A percentile compares a stretch with the other conserved stretches of the same genome.
Evolutionary conservation across 1,140 invertebrate genomes (phyloP).

Genomic region (Psilanteris sp.): DNA sequence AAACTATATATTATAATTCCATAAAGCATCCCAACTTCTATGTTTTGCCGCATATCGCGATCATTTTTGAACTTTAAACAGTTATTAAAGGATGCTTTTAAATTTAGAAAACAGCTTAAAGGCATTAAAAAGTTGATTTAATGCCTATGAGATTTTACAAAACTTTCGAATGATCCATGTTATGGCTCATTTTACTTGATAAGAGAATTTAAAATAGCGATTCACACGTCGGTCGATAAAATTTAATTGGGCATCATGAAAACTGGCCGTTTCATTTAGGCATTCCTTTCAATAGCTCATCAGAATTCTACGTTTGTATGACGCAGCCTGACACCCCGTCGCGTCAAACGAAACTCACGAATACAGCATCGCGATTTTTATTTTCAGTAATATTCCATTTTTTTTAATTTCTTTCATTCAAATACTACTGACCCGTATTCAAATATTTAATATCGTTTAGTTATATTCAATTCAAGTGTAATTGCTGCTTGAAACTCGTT

Average conservation of each 20-base stretch:
- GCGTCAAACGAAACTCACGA: slow-evolving; percentile 21
- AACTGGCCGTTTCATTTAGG: slow-evolving; percentile 50
- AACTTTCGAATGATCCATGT: slow-evolving; percentile 22
- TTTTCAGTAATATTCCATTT: slow-evolving; percentile 13
- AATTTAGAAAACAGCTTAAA: too few species aligned
- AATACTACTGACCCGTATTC: too few species aligned
- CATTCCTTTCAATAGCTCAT: slow-evolving; percentile 50
- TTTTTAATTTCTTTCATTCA: too few species aligned
- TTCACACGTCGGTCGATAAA: slow-evolving; percentile 56
- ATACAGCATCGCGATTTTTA: too few species aligned
- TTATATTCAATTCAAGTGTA: too few species aligned
- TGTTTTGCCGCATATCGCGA: too few species aligned
- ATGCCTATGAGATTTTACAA: slow-evolving; percentile 6
- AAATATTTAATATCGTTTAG: too few species aligned
- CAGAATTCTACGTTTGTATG: slow-evolving; percentile 25
- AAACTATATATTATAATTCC: too few species aligned
- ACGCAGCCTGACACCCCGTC: slow-evolving; percentile 25
- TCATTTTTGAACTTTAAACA: too few species aligned
- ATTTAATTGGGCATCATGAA: slow-evolving; percentile 60
- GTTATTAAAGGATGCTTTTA: too few species aligned
- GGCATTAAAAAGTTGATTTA: slow-evolving; percentile 41
- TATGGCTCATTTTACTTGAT: slow-evolving; percentile 41
- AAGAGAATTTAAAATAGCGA: slow-evolving; percentile 51
- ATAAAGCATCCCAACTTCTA: too few species aligned
- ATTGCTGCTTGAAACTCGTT: too few species aligned